Evolutionary conservation across 2,797 vertebrate genomes (phyloP), one percentile per base, ranked within the genome.

Genomic region (Megaceryle alcyon): DNA sequence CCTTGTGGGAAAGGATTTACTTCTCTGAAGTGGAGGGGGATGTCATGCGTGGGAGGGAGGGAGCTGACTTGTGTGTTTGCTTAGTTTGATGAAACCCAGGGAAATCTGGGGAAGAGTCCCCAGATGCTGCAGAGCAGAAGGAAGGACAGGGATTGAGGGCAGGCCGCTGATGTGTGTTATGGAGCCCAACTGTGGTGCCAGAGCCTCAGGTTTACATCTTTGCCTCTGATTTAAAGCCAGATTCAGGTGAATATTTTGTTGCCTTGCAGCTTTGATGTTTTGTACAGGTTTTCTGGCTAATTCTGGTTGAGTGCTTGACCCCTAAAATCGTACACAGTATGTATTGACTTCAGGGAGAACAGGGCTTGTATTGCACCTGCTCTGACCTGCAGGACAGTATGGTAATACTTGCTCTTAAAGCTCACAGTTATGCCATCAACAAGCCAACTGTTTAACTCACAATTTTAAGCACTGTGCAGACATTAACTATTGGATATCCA

Each of bases 401-500:
- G 37, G 41, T 64, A 82, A 61, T 65, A 82, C 39, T 80, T 93
- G 21, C 57, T 94, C 12, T 53, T 80, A 77, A 80, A 85, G 84
- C 56, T 91, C 56, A 25, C 64, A 64, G 60, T 72, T 33, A 35
- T 56, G 69, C 85, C 69, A 60, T 77, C 83, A 96, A 82, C 72
- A 92, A 92, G 68, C 37, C 61, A 71, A 19, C 33, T 71, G 8
- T 85, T 88, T 90, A 82, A 92, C 29, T 61, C 12, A 2, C 21
- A 23, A 1, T 65, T 94, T 80, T 82, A 94, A 95, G 53, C 86
- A 54, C 28, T 56, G 19, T 86, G 71, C 73, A 96, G 73, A 41
- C 60, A 61, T 80, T 94, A 96, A 92, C 75, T 90, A 9, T 31
- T 95, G 43, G 49, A 18, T 87, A 49, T 51, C 79, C 37, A 85